Percentiles rank a stretch among this genome's conserved stretches.
These are phyloP conservation scores for Sebastes trivittatus DNA, from an alignment of 2,797 vertebrate genomes.

Conservation along the genomic window DNA sequence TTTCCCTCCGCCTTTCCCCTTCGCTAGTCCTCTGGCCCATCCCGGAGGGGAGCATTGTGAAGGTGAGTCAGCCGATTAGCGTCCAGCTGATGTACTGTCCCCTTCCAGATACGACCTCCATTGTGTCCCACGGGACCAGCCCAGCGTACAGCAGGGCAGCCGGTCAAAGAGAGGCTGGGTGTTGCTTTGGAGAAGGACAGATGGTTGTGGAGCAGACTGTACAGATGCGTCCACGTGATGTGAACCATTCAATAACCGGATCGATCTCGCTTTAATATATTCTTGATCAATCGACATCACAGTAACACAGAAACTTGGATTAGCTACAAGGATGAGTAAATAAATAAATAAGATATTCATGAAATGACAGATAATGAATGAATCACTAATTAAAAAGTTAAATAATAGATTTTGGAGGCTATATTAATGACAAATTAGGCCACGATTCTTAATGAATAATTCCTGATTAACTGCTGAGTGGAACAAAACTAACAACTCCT, in stretches of 20 bases:
- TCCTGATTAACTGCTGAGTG: not conserved
- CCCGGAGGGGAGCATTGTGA: constrained; percentile 65
- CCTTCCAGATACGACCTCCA: constrained; percentile 63
- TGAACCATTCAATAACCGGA: not conserved
- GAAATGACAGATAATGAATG: not conserved
- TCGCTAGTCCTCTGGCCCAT: constrained; percentile 62
- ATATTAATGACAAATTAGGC: not conserved
- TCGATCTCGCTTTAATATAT: not conserved
- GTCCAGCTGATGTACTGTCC: constrained; percentile 77
- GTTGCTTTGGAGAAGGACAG: constrained; percentile 15
- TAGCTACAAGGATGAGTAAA: not conserved
- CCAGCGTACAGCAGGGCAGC: constrained; percentile 11
- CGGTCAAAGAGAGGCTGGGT: constrained; percentile 32
- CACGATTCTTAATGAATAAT: not conserved
- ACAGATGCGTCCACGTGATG: not conserved
- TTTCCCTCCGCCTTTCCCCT: constrained; percentile 61
- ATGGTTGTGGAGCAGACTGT: not conserved
- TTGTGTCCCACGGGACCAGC: constrained; percentile 39
- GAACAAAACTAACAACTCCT: not conserved
- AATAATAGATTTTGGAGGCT: not conserved
- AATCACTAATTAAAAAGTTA: not conserved
- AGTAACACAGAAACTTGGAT: not conserved
- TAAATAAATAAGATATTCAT: not conserved
- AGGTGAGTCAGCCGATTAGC: constrained; percentile 79
- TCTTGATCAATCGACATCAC: not conserved